phyloP scores from a whole-genome alignment of 2,888 invertebrate genomes.

The Branchinecta sandiegonensis region DNA sequence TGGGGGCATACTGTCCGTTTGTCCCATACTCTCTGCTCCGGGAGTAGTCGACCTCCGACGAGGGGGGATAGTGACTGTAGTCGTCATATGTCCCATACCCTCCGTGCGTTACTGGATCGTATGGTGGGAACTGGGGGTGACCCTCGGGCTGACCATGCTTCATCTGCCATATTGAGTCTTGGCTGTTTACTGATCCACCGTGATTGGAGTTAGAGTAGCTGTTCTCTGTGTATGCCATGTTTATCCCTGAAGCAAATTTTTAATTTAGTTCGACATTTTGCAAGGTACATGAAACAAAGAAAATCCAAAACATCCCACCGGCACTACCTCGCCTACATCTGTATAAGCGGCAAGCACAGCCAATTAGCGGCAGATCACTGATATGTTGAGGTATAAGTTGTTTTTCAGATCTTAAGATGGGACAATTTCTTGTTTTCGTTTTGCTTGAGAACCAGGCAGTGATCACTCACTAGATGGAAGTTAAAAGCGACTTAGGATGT shows the following conservation, averaged over 20 bases:
- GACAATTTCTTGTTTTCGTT: too few species aligned
- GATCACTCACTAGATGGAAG: too few species aligned
- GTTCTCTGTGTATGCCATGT: conserved; percentile 69
- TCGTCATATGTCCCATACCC: conserved; percentile 68
- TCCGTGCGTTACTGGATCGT: conserved; percentile 45
- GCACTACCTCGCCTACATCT: too few species aligned
- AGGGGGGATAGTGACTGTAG: conserved; percentile 64
- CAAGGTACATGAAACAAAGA: conserved; percentile 24
- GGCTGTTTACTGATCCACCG: conserved; percentile 87
- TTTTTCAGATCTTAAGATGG: too few species aligned
- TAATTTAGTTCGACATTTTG: conserved; percentile 18
- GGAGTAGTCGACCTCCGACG: conserved; percentile 35
- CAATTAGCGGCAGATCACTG: too few species aligned
- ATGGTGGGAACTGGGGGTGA: conserved; percentile 25
- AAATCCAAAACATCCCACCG: too few species aligned
- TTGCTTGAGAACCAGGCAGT: too few species aligned
- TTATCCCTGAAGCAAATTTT: conserved; percentile 46
- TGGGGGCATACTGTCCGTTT: neutral
- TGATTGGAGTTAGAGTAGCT: conserved; percentile 86
- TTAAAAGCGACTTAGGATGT: too few species aligned
- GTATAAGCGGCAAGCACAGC: too few species aligned
- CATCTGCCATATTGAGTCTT: conserved; percentile 86
- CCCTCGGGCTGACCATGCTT: conserved; percentile 38
- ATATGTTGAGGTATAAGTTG: too few species aligned
- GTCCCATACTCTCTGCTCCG: neutral